phyloP scores from a whole-genome alignment of 2,113 vertebrate genomes.

The Dipodomys merriami region DNA sequence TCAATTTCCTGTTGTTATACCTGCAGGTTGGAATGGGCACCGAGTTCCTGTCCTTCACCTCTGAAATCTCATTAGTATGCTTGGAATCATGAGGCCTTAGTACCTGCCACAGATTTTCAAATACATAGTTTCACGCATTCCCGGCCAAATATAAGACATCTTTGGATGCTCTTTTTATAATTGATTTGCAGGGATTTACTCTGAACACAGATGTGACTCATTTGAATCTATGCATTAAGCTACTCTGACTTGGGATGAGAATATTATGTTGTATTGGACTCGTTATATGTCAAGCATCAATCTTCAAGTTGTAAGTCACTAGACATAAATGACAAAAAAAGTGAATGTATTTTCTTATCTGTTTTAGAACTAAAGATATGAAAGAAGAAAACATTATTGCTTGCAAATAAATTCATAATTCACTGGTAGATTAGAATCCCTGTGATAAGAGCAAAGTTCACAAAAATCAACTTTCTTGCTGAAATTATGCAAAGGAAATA shows the following conservation, averaged over 20 bases:
- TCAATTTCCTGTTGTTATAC: constrained; percentile 53
- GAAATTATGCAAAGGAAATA: background rate
- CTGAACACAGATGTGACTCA: constrained; percentile 21
- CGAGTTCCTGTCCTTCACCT: background rate
- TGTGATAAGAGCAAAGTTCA: constrained; percentile 23
- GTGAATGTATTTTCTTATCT: background rate
- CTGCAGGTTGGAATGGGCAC: background rate
- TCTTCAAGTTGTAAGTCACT: background rate
- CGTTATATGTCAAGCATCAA: background rate
- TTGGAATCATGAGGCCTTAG: constrained; percentile 4
- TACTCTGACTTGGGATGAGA: constrained; percentile 1
- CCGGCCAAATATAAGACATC: background rate
- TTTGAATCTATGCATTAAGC: background rate
- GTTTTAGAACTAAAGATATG: background rate
- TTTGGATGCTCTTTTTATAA: constrained; percentile 3
- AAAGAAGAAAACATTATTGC: constrained; percentile 40
- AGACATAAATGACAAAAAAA: background rate
- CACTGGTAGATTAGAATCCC: constrained; percentile 56
- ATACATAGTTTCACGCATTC: background rate
- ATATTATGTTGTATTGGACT: background rate
- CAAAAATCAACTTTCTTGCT: constrained; percentile 19
- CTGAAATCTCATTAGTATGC: constrained; percentile 28
- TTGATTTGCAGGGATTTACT: background rate
- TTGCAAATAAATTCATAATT: constrained; percentile 62
- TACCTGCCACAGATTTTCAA: background rate